Evolutionary conservation across 2,113 vertebrate species (phyloP).

Genomic region (Hemicordylus capensis): DNA sequence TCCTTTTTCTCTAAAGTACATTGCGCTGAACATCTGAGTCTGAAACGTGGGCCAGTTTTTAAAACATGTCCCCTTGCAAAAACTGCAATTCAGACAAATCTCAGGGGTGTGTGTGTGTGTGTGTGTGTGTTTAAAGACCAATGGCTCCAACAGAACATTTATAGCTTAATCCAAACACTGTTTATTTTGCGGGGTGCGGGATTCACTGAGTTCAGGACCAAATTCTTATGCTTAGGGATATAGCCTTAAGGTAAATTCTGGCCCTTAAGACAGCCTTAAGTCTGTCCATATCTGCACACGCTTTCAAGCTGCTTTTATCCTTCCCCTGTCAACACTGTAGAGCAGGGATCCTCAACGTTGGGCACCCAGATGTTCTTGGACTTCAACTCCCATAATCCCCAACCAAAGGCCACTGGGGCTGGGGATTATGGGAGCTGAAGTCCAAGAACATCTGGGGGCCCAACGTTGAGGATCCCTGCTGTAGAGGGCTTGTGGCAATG

Average conservation of each 20-base stretch:
- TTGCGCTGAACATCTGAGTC: slow-evolving; percentile 22
- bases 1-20: slow-evolving; percentile 11
- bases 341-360: too few species aligned
- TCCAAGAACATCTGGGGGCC: too few species aligned
- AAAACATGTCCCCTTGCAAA: slow-evolving; percentile 11
- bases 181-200: too few species aligned
- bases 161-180: too few species aligned
- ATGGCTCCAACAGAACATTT: background rate
- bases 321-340: background rate
- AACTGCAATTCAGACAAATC: background rate
- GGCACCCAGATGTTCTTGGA: too few species aligned
- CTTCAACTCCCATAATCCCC: too few species aligned
- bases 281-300: background rate
- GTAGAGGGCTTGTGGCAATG: background rate
- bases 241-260: background rate
- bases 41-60: background rate
- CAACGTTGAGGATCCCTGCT: too few species aligned
- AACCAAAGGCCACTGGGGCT: too few species aligned
- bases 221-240: background rate
- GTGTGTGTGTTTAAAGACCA: background rate
- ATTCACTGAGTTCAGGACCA: background rate
- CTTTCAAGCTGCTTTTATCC: background rate
- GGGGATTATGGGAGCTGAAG: too few species aligned
- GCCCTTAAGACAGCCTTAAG: too few species aligned
- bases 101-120: too few species aligned